A percentile compares a stretch with the other conserved stretches of the same genome.
phyloP scores from a whole-genome alignment of 2,888 invertebrate species.

The Xestoiulus laeticollis region DNA sequence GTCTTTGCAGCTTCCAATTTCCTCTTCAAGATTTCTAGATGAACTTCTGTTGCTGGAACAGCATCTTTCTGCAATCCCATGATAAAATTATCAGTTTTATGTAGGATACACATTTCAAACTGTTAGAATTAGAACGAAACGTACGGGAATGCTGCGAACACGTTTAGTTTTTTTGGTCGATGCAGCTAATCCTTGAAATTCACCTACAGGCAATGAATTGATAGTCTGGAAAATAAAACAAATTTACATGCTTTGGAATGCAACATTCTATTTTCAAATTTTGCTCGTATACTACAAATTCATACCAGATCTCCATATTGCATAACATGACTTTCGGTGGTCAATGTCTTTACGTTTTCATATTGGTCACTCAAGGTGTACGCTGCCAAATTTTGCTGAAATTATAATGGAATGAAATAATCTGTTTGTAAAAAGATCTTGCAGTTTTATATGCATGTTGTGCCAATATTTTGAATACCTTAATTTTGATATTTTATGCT shows the following conservation, averaged over 20 bases:
- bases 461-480: too few relatives aligned
- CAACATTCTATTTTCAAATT: too few relatives aligned
- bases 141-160: not conserved
- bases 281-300: not conserved
- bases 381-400: conserved; percentile 65
- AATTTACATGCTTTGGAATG: not conserved
- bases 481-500: too few relatives aligned
- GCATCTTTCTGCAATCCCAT: conserved; percentile 61
- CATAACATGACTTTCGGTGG: conserved; percentile 70
- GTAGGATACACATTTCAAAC: not conserved
- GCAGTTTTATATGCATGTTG: not conserved
- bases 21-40: conserved; percentile 63
- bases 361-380: conserved; percentile 69
- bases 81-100: not conserved
- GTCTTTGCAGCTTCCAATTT: conserved; percentile 61
- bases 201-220: not conserved
- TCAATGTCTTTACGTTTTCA: conserved; percentile 67
- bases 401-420: not conserved
- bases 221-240: not conserved
- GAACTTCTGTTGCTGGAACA: conserved; percentile 65
- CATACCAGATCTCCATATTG: conserved; percentile 68
- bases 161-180: not conserved
- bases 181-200: conserved; percentile 15
- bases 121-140: not conserved
- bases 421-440: too few relatives aligned